These are phyloP conservation scores for Lagopus muta DNA, from an alignment of 2,113 vertebrate genomes.

Conservation along the genomic window DNA sequence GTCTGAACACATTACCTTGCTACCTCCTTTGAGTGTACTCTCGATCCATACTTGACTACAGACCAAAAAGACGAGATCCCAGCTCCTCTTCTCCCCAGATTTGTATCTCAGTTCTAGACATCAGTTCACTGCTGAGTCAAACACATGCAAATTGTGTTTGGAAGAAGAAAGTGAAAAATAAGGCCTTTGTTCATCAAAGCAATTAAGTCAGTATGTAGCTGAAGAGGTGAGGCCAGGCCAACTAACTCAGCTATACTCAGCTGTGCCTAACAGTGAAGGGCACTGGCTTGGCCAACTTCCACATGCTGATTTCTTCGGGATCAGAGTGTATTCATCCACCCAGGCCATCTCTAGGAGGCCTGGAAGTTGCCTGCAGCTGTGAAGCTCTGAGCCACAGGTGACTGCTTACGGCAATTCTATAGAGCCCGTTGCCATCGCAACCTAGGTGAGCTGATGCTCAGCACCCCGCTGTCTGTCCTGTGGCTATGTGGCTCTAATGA, in stretches of 20 bases:
- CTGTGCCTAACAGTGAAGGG: not conserved
- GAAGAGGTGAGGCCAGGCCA: not conserved
- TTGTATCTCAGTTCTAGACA: not conserved
- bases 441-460: not conserved
- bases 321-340: not conserved
- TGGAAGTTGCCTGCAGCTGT: not conserved
- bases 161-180: not conserved
- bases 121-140: not conserved
- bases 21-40: not conserved
- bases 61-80: not conserved
- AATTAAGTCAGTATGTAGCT: not conserved
- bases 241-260: not conserved
- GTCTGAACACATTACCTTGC: not conserved
- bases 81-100: not conserved
- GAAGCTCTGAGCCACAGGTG: not conserved
- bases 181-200: not conserved
- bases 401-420: not conserved
- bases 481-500: fast-evolving
- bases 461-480: not conserved
- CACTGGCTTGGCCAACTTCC: fast-evolving
- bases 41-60: fast-evolving
- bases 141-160: not conserved
- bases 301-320: too few species aligned
- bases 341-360: not conserved
- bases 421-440: not conserved